Evolutionary conservation across 2,113 vertebrate genomes (phyloP), one percentile per base, ranked within the genome.

Genomic region (Xiphias gladius): DNA sequence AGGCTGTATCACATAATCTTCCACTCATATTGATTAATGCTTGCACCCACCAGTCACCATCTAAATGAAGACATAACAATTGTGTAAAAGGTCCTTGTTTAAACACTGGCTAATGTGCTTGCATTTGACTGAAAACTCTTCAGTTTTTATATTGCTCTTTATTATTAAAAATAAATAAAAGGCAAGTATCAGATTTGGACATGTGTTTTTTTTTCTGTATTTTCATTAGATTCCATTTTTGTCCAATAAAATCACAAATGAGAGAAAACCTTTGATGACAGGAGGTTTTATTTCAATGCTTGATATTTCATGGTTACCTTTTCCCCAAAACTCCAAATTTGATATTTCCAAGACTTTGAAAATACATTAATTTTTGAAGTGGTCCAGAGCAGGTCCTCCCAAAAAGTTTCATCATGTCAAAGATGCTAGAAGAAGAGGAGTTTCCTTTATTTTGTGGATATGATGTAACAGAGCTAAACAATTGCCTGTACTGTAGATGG

Each of bases 211-310:
- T 7, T 54, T 73, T 54, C 20, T 28, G 54, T 39, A 26, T 50
- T 24, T 70, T 80, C 26, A 39, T 54, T 32, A 76, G 1, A 58
- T 81, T 39, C 0, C 1, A 28, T 70, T 63, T 55, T n/a, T 30
- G 79, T 59, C 8, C 20, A 52, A 90, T 73, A 86, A 87, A 86
- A 39, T 43, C 70, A 82, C 82, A 84, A 58, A 72, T 80, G 35
- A 85, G 50, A 43, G n/a, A 52, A 50, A 54, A 41, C 17, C 5
- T 84, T 85, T 80, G 67, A 80, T 89, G 75, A 82, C 65, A 77
- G 50, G 67, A 85, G 64, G 54, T 89, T 94, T 92, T 93, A 92
- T 93, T 92, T 92, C 73, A 72, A 7, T 83, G 24, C 71, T 77
- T 81, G 7, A 80, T 84, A 54, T 82, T 80, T 72, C 67, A 90